phyloP scores from a whole-genome alignment of 1,140 invertebrate genomes.

The Bradynema listronoti region DNA sequence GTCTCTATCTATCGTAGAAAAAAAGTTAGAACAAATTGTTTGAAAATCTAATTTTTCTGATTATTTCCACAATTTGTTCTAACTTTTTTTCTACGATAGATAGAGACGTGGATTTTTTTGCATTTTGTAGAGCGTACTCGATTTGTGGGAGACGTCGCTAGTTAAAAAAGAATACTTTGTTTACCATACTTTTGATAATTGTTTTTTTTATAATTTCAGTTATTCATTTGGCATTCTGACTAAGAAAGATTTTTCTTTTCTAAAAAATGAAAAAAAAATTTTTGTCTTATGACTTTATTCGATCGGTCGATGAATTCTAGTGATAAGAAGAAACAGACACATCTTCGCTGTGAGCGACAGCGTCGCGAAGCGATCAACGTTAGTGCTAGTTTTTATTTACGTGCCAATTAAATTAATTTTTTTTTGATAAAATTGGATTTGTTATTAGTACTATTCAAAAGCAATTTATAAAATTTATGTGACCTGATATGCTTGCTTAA shows the following conservation, averaged over 20 bases:
- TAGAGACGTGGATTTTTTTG: too few species aligned
- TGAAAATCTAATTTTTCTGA: too few species aligned
- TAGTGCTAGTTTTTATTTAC: slow-evolving; percentile 18
- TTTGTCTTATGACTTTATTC: background rate
- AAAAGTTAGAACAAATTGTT: too few species aligned
- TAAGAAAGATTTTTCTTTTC: background rate
- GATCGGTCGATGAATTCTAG: slow-evolving; percentile 30
- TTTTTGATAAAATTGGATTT: background rate
- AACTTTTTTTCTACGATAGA: too few species aligned
- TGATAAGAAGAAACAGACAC: slow-evolving; percentile 53
- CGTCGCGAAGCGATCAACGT: slow-evolving; percentile 55
- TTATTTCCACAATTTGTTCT: too few species aligned
- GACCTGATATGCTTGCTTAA: background rate
- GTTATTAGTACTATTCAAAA: background rate
- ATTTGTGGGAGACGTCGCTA: too few species aligned
- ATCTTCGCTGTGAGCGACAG: slow-evolving; percentile 53
- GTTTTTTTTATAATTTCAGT: slow-evolving; percentile 4
- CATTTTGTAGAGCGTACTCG: too few species aligned
- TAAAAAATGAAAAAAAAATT: background rate
- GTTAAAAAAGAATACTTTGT: background rate
- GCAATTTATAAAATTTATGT: background rate
- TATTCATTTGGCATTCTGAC: background rate
- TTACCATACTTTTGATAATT: background rate
- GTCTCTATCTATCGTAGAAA: too few species aligned
- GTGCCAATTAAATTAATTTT: background rate